Percentiles rank a stretch among this genome's conserved stretches.
phyloP scores from a whole-genome alignment of 2,113 vertebrate species.

The Condylura cristata region DNA sequence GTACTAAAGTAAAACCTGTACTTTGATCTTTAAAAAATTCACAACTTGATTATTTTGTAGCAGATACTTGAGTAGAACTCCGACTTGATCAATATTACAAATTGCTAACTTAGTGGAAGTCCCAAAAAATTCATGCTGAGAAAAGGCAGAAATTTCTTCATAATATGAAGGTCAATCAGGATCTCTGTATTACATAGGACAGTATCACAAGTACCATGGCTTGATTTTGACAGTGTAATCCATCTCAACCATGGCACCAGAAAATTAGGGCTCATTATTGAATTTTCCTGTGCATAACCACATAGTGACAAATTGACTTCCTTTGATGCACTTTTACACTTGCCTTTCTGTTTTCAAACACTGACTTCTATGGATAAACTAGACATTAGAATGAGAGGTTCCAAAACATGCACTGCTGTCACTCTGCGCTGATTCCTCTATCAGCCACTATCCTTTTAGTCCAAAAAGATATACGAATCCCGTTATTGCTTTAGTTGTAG shows the following conservation, averaged over 20 bases:
- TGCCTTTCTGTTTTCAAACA: not conserved
- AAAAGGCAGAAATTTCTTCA: slow-evolving; percentile 37
- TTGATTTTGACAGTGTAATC: slow-evolving; percentile 43
- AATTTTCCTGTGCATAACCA: slow-evolving; percentile 27
- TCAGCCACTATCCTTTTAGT: not conserved
- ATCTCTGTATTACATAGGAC: slow-evolving; percentile 34
- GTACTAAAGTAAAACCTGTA: not conserved
- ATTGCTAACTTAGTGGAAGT: slow-evolving; percentile 28
- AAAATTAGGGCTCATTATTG: slow-evolving; percentile 10
- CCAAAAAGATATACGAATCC: not conserved
- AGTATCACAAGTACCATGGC: not conserved
- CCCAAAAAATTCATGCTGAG: slow-evolving; percentile 58
- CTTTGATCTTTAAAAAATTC: slow-evolving; percentile 8
- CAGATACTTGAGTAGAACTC: slow-evolving; percentile 1
- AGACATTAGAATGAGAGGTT: not conserved
- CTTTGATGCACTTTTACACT: not conserved
- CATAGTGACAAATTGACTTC: slow-evolving; percentile 29
- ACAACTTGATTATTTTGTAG: not conserved
- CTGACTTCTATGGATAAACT: not conserved
- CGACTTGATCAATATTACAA: slow-evolving; percentile 55
- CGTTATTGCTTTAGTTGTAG: not conserved
- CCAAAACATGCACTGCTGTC: not conserved
- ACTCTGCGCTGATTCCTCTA: slow-evolving; percentile 16
- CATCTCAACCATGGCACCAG: not conserved
- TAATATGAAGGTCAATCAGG: slow-evolving; percentile 34